phyloP scores from a whole-genome alignment of 37 sponge, comb jelly and placozoan genomes.

The Beroe forskalii region DNA sequence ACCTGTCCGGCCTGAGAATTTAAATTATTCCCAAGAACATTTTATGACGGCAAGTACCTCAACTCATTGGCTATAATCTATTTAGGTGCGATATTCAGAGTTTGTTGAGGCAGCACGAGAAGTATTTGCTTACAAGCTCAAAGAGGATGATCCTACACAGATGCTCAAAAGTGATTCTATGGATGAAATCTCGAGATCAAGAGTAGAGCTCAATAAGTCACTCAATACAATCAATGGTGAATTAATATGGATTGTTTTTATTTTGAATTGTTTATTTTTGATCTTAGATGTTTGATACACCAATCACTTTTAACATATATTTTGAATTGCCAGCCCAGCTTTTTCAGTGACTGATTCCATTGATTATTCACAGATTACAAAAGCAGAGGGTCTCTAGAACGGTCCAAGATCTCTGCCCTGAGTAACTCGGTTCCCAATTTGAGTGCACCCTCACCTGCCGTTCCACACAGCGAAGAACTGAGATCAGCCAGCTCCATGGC shows the following conservation, averaged over 20 bases:
- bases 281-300: no score
- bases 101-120: conserved; percentile 57
- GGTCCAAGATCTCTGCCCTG: conserved; percentile 16
- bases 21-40: no score
- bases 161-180: conserved; percentile 39
- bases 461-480: conserved; percentile 22
- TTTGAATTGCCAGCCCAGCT: no score
- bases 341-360: no score
- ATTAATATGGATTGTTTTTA: no score
- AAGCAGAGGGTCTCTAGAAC: not conserved
- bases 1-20: no score
- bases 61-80: no score
- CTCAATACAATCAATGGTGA: conserved; percentile 43
- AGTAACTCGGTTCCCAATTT: conserved; percentile 48
- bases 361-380: not conserved
- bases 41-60: no score
- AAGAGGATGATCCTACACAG: not conserved
- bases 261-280: no score
- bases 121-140: conserved; percentile 55
- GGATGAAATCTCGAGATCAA: conserved; percentile 26
- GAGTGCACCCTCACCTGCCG: not conserved
- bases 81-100: conserved; percentile 25
- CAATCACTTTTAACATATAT: no score
- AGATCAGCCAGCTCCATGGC: conserved; percentile 55
- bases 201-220: conserved; percentile 33